Conservation (phyloP, 2,113 vertebrate genomes). For the Ivindomyrus marchei region DNA sequence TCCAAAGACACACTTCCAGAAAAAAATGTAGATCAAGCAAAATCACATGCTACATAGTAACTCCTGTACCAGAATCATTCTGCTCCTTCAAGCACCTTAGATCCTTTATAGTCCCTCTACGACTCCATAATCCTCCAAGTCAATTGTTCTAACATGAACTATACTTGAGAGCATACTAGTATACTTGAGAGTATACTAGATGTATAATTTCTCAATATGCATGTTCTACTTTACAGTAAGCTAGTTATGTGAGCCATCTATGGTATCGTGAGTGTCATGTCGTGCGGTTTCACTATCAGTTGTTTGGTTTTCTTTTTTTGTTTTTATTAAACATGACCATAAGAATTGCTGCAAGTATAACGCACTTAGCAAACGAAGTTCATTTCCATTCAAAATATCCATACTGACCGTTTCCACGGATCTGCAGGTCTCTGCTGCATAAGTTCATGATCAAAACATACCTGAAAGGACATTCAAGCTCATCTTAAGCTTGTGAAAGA, state of each 20-base stretch:
- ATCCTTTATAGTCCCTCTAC: not conserved
- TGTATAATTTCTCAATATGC: not conserved
- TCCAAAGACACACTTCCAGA: not conserved
- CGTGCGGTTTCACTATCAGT: not conserved
- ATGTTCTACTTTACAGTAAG: not conserved
- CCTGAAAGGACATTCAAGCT: not conserved
- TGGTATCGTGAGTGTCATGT: not conserved
- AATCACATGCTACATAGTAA: not conserved
- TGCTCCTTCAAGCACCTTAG: not conserved
- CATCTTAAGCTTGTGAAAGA: not conserved
- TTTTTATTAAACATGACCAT: not conserved
- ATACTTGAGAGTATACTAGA: not conserved
- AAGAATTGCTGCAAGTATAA: not conserved
- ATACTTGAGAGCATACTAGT: not conserved
- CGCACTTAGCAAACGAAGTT: not conserved
- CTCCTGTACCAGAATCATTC: not conserved
- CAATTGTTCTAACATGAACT: not conserved
- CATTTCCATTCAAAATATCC: not conserved
- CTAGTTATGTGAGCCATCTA: not conserved
- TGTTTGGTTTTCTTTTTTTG: not conserved
- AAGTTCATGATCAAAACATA: not conserved
- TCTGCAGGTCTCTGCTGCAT: not conserved
- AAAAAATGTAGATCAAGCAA: constrained; percentile 2
- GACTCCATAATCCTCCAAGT: not conserved
- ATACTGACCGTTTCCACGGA: not conserved